Percentiles rank a stretch among this genome's conserved stretches.
These are phyloP conservation scores for Beris morrisii DNA, from an alignment of 2,888 invertebrate species.

Conservation along the genomic window DNA sequence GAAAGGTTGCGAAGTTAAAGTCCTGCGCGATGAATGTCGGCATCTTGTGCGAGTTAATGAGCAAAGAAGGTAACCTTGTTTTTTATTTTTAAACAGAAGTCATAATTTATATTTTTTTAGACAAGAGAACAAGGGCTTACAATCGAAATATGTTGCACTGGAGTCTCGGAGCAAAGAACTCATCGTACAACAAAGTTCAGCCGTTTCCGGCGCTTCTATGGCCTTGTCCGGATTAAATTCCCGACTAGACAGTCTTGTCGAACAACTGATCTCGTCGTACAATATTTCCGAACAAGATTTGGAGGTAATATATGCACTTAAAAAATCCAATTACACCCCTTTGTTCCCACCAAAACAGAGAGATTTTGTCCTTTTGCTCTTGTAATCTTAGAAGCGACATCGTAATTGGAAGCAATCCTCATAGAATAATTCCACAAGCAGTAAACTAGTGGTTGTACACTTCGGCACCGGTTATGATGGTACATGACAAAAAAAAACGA, in stretches of 20 bases:
- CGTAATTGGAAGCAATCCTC: too few relatives aligned
- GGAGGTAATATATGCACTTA: slow-evolving; percentile 59
- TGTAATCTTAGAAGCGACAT: too few relatives aligned
- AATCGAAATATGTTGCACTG: slow-evolving; percentile 65
- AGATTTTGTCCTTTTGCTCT: too few relatives aligned
- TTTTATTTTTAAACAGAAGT: slow-evolving; percentile 6
- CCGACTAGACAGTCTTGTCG: slow-evolving; percentile 70
- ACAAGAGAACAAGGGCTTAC: slow-evolving; percentile 68
- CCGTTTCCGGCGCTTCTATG: slow-evolving; percentile 69
- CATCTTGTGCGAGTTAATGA: slow-evolving; percentile 79
- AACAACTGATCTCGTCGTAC: slow-evolving; percentile 72
- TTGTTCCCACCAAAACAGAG: too few relatives aligned
- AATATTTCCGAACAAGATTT: slow-evolving; percentile 74
- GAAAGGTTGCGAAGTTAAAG: slow-evolving; percentile 62
- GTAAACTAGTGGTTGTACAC: too few relatives aligned
- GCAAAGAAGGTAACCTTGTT: slow-evolving; percentile 65
- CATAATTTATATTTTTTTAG: slow-evolving; percentile 49
- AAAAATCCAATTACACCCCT: too few relatives aligned
- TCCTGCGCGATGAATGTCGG: slow-evolving; percentile 74
- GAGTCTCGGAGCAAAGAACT: slow-evolving; percentile 67
- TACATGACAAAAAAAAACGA: too few relatives aligned
- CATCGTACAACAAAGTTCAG: slow-evolving; percentile 68
- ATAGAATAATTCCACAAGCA: too few relatives aligned
- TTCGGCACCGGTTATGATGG: too few relatives aligned
- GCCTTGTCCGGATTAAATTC: slow-evolving; percentile 69